Percentiles rank a stretch among this genome's conserved stretches.
phyloP scores from a whole-genome alignment of 2,888 invertebrate genomes.

The Drosophila barbarae region DNA sequence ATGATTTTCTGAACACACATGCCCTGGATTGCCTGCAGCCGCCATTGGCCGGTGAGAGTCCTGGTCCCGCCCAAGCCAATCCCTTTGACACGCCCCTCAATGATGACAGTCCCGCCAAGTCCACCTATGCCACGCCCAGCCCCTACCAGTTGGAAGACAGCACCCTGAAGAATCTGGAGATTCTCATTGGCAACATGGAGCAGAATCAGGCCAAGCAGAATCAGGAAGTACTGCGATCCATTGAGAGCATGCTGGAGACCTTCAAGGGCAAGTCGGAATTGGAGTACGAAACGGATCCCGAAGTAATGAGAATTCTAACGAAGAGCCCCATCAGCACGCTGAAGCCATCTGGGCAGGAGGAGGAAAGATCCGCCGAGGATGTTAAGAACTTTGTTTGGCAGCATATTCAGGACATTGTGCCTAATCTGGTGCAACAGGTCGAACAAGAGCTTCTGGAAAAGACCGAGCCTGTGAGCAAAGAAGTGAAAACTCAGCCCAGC shows the following conservation, averaged over 20 bases:
- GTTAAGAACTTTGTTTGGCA: constrained; percentile 79
- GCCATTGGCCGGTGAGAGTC: constrained; percentile 48
- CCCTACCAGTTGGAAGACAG: constrained; percentile 69
- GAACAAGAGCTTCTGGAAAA: constrained; percentile 77
- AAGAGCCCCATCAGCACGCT: constrained; percentile 78
- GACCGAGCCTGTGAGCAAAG: constrained; percentile 16
- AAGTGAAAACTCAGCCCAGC: constrained; percentile 9
- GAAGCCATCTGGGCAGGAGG: constrained; percentile 42
- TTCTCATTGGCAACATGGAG: constrained; percentile 80
- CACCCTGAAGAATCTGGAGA: constrained; percentile 79
- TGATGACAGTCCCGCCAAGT: constrained; percentile 63
- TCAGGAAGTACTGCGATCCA: constrained; percentile 74
- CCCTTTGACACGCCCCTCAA: constrained; percentile 52
- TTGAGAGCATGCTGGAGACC: constrained; percentile 76
- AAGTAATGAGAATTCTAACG: constrained; percentile 75
- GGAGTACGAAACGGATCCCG: constrained; percentile 72
- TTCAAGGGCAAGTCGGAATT: constrained; percentile 65
- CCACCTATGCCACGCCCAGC: constrained; percentile 61
- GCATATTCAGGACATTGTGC: constrained; percentile 79
- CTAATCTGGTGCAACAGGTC: constrained; percentile 79
- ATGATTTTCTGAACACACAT: constrained; percentile 78
- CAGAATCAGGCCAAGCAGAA: constrained; percentile 78
- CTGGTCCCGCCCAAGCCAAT: constrained; percentile 46
- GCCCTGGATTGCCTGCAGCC: constrained; percentile 75
- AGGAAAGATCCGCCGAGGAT: constrained; percentile 63